Evolutionary conservation across 1,140 invertebrate species (phyloP).

Genomic region (Stegodyphus mimosarum): DNA sequence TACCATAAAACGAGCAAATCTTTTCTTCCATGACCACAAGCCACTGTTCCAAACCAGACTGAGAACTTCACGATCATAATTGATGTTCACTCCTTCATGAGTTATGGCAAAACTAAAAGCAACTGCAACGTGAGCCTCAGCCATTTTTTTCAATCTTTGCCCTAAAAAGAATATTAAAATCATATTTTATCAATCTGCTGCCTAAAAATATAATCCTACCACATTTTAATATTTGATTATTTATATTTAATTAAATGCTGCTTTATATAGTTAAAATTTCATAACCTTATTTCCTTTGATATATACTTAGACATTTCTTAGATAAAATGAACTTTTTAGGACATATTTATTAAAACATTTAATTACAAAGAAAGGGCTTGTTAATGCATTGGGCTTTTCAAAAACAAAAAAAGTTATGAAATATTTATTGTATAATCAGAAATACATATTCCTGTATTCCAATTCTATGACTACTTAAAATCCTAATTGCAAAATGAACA

Average conservation of each 20-base stretch:
- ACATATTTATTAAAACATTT: neutral
- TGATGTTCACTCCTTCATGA: slow-evolving; percentile 96
- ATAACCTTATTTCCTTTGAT: neutral
- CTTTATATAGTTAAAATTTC: neutral
- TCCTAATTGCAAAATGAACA: too few relatives aligned
- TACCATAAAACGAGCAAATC: slow-evolving; percentile 86
- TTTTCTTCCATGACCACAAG: slow-evolving; percentile 92
- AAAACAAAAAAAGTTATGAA: neutral
- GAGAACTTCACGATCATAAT: slow-evolving; percentile 94
- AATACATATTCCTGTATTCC: neutral
- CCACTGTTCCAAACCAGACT: slow-evolving; percentile 91
- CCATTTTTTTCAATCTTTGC: slow-evolving; percentile 75
- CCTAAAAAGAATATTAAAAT: neutral
- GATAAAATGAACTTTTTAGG: neutral
- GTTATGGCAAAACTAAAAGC: slow-evolving; percentile 98
- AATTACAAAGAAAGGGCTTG: neutral
- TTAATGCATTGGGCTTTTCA: neutral
- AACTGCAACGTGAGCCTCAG: slow-evolving; percentile 97
- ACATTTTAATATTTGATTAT: neutral
- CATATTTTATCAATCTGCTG: neutral
- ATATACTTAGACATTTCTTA: neutral
- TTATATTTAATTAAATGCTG: neutral
- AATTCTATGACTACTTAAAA: too few relatives aligned
- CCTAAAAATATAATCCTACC: neutral
- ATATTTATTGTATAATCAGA: neutral